Percentiles rank a stretch among this genome's conserved stretches.
Evolutionary conservation across 2,797 vertebrate genomes (phyloP).

Genomic region (Pipistrellus kuhlii): DNA sequence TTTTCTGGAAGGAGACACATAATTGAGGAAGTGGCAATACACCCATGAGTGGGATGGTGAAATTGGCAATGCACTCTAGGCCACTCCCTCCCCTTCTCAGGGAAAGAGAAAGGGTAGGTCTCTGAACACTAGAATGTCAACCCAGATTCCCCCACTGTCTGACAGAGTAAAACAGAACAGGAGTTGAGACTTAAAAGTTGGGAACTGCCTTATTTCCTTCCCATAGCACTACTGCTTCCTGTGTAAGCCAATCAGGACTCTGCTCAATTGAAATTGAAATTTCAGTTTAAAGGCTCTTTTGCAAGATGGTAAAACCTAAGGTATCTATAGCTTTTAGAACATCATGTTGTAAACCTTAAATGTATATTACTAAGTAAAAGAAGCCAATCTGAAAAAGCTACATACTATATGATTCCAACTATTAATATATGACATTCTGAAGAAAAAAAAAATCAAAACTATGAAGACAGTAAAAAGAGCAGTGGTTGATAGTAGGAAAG

Average conservation of each 20-base stretch:
- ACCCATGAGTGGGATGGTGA: rapidly evolving
- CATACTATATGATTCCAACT: neutral
- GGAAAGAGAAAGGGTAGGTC: neutral
- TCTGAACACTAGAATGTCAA: neutral
- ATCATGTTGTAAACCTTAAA: neutral
- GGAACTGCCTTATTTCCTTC: neutral
- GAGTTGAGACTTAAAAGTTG: neutral
- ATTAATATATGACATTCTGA: neutral
- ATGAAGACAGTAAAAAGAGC: neutral
- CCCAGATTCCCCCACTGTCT: neutral
- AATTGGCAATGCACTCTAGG: rapidly evolving
- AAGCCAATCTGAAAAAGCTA: neutral
- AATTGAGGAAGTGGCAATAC: rapidly evolving
- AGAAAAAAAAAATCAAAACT: neutral
- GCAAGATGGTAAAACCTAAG: neutral
- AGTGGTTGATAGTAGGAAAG: neutral
- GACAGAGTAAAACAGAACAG: neutral
- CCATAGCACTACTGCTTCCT: neutral
- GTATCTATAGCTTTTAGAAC: neutral
- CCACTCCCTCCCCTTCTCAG: neutral
- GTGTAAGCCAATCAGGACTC: neutral
- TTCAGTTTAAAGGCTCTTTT: conserved; percentile 9
- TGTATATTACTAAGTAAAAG: neutral
- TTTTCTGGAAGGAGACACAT: neutral
- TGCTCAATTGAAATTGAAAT: conserved; percentile 19